A percentile compares a stretch with the other conserved stretches of the same genome.
Evolutionary conservation across 2,797 vertebrate species (phyloP).

Genomic region (Hafferia zeledoni): DNA sequence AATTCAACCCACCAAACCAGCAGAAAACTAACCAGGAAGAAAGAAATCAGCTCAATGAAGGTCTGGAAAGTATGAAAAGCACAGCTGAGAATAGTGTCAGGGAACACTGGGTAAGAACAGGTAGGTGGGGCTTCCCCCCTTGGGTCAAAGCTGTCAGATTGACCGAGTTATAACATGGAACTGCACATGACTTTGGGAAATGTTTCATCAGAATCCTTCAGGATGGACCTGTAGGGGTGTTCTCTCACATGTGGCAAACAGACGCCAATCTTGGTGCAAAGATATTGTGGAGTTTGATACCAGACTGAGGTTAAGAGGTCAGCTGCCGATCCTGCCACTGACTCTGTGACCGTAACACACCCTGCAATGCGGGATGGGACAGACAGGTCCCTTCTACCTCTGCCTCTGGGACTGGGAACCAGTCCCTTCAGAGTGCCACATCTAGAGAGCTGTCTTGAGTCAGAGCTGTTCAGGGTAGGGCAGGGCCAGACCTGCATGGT

Average conservation of each 20-base stretch:
- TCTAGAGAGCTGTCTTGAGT: background rate
- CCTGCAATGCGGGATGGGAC: background rate
- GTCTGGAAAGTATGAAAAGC: background rate
- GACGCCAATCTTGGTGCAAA: background rate
- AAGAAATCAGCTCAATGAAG: background rate
- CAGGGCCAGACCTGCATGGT: background rate
- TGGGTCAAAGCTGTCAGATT: background rate
- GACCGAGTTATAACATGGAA: fast-evolving
- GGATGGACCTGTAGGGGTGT: background rate
- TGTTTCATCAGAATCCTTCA: background rate
- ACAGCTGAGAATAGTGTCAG: background rate
- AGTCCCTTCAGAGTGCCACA: background rate
- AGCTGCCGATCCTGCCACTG: background rate
- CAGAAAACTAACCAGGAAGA: background rate
- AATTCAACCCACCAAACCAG: background rate
- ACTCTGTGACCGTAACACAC: background rate
- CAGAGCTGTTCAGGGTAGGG: background rate
- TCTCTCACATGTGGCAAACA: background rate
- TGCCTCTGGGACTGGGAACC: background rate
- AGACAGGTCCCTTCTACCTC: background rate
- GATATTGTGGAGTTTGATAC: background rate
- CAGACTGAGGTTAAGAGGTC: background rate
- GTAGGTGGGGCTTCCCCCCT: background rate
- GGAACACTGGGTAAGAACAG: fast-evolving
- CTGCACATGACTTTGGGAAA: background rate